Conservation (phyloP, 2,113 vertebrate species). For the Dendrocopos noguchii region DNA sequence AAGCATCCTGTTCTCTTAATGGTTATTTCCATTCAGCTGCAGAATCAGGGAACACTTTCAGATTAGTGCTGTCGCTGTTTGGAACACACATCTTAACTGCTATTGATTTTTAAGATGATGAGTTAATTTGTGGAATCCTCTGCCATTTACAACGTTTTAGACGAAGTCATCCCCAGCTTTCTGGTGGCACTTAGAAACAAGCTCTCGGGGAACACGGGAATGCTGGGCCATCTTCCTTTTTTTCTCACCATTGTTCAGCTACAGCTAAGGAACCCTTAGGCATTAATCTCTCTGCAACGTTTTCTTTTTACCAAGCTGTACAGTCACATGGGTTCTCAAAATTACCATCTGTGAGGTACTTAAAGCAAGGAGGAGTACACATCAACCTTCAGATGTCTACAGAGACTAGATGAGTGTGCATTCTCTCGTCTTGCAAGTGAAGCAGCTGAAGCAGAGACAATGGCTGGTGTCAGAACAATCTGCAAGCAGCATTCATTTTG, state of each 20-base stretch:
- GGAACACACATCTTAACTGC: slow-evolving; percentile 21
- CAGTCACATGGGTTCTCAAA: neutral
- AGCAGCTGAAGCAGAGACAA: neutral
- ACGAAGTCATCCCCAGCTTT: slow-evolving; percentile 2
- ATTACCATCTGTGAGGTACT: neutral
- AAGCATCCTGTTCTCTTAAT: slow-evolving; percentile 49
- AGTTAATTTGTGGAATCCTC: slow-evolving; percentile 40
- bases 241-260: neutral
- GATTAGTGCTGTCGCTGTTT: slow-evolving; percentile 31
- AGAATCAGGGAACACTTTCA: slow-evolving; percentile 57
- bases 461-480: neutral
- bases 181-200: neutral
- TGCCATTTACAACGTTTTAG: neutral
- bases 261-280: neutral
- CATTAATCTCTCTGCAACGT: neutral
- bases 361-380: neutral
- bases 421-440: neutral
- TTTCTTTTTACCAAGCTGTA: rapidly evolving
- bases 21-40: slow-evolving; percentile 52
- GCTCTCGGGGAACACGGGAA: neutral
- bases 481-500: neutral
- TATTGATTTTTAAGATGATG: slow-evolving; percentile 54
- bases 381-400: neutral
- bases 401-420: neutral
- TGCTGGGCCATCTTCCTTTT: neutral